A percentile compares a stretch with the other conserved stretches of the same genome.
phyloP scores from a whole-genome alignment of 2,113 vertebrate genomes.

The Odontophorus gujanensis region DNA sequence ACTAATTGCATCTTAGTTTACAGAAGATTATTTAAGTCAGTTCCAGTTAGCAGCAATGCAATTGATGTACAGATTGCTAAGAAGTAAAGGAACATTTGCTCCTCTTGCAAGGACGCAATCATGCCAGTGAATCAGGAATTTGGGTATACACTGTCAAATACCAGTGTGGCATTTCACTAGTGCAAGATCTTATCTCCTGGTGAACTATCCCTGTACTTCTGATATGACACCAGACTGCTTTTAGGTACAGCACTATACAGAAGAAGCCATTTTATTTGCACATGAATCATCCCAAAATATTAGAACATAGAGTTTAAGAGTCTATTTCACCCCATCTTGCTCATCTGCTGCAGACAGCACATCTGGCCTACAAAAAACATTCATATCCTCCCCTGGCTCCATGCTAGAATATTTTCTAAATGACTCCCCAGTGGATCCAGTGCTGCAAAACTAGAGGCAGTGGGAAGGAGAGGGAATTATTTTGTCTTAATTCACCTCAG shows the following conservation, averaged over 20 bases:
- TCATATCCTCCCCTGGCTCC: not conserved
- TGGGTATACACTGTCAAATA: fast-evolving
- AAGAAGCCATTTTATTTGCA: not conserved
- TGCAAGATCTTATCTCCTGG: not conserved
- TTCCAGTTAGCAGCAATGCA: conserved; percentile 9
- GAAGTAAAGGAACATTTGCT: not conserved
- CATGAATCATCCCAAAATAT: not conserved
- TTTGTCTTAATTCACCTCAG: not conserved
- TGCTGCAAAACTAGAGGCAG: not conserved
- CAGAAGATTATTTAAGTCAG: not conserved
- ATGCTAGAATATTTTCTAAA: not conserved
- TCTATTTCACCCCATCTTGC: not conserved
- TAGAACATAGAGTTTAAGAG: not conserved
- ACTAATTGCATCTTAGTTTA: not conserved
- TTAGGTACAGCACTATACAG: not conserved
- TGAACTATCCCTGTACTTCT: not conserved
- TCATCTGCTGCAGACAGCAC: not conserved
- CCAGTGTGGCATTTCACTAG: not conserved
- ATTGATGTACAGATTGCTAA: not conserved
- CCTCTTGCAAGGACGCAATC: not conserved
- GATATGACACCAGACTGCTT: not conserved
- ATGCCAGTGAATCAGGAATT: not conserved
- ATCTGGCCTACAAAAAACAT: not conserved
- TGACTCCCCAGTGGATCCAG: not conserved
- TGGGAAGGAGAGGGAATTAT: not conserved